phyloP scores from a whole-genome alignment of 2,113 vertebrate species.

The Paraplagusia blochii region DNA sequence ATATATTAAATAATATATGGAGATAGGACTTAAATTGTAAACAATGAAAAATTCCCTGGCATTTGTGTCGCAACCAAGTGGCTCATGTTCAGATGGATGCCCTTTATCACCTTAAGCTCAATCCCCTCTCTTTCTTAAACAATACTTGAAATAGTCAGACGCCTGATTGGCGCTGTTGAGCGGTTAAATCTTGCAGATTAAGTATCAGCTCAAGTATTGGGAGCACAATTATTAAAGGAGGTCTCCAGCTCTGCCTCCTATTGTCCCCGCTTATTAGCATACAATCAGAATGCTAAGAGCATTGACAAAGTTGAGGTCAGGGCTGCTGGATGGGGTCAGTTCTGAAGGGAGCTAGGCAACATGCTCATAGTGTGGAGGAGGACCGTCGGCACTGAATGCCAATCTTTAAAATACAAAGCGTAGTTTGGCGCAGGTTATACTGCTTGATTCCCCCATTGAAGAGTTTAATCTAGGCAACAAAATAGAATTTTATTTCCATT shows the following conservation, averaged over 20 bases:
- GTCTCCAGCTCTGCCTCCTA: constrained; percentile 38
- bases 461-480: constrained; percentile 73
- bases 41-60: no score
- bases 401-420: constrained; percentile 72
- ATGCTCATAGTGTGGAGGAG: constrained; percentile 52
- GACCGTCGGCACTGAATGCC: constrained; percentile 64
- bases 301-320: constrained; percentile 73
- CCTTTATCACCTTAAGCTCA: no score
- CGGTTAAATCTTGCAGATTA: constrained; percentile 56
- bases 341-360: constrained; percentile 64
- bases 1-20: no score
- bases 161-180: constrained; percentile 28
- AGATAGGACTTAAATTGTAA: no score
- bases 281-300: constrained; percentile 78
- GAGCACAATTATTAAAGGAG: constrained; percentile 60
- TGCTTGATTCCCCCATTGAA: constrained; percentile 69
- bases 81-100: no score
- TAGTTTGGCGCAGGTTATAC: constrained; percentile 44
- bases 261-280: constrained; percentile 73
- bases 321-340: constrained; percentile 68
- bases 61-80: no score
- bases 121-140: constrained; percentile 12
- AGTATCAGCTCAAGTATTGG: constrained; percentile 57
- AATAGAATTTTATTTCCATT: constrained; percentile 69
- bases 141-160: constrained; percentile 12